Percentiles rank a stretch among this genome's conserved stretches.
These are phyloP conservation scores for Gobio gobio DNA, from an alignment of 2,113 vertebrate species.

Conservation along the genomic window DNA sequence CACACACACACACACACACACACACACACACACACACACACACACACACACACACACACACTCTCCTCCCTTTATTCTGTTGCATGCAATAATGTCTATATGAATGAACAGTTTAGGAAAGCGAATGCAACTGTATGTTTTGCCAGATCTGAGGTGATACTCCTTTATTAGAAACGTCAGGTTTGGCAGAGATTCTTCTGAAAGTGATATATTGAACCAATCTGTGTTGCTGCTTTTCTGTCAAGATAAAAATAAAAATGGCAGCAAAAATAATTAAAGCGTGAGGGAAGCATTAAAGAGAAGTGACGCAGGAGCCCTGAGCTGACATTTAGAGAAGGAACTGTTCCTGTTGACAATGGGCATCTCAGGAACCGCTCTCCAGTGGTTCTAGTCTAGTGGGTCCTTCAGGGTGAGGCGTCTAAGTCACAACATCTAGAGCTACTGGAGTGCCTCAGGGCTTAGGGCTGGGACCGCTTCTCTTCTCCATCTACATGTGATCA, in stretches of 20 bases:
- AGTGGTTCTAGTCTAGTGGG: too few species aligned
- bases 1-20: too few species aligned
- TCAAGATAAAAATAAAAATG: not conserved
- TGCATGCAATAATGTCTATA: not conserved
- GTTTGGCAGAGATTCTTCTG: not conserved
- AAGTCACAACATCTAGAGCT: too few species aligned
- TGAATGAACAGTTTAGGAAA: not conserved
- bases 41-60: too few species aligned
- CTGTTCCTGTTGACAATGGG: too few species aligned
- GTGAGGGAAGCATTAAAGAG: not conserved
- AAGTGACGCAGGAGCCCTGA: not conserved
- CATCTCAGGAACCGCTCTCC: too few species aligned
- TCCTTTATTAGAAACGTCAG: not conserved
- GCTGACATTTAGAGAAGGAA: too few species aligned
- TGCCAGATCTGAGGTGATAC: not conserved
- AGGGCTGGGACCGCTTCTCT: too few species aligned
- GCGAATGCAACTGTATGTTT: not conserved
- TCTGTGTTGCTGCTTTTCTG: not conserved
- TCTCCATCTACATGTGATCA: too few species aligned
- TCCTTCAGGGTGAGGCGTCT: too few species aligned
- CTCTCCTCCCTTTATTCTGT: not conserved
- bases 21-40: too few species aligned
- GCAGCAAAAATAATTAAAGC: not conserved
- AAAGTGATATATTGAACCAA: not conserved
- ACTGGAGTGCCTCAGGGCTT: too few species aligned